Evolutionary conservation across 2,888 invertebrate species (phyloP), one percentile per base, ranked within the genome.

Genomic region (Ctenicera cuprea): DNA sequence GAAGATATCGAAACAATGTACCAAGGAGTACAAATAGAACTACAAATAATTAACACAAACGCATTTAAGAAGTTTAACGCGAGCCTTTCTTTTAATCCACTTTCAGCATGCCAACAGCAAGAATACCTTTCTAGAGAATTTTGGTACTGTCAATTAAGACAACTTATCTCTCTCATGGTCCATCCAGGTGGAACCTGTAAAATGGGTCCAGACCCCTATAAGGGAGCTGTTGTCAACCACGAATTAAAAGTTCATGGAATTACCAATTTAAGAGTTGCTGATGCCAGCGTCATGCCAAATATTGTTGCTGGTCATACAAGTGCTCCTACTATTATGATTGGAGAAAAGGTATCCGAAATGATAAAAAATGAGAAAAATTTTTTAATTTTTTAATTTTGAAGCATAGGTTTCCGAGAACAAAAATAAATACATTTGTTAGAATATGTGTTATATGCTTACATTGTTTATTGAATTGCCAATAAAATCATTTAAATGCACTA

Each of bases 1-100:
- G 85, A 90, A 1, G 94, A 95, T 80, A 85, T 91, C 1, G 88
- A 89, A 18, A 91, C 90, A 1, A 86, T 93, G n/a, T 88, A 92
- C 0, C 88, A 89, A n/a, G 90, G 91, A 0, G 89, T 93, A 5
- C 87, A 90, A 8, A 69, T 74, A 16, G 61, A 76, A 8, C n/a
- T 79, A 14, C 69, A 77, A 1, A 66, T 83, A 26, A 37, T 75
- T 0, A 70, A 83, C n/a, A 91, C 92, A 1, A 87, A 89, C 2
- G 89, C 92, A 0, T 91, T 94, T 84, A 89, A 90, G 81, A 87
- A 86, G 18, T 88, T 90, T 20, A 91, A 91, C 0, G 87, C 92
- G 0, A 87, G 84, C 14, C 79, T 92, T 3, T 84, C 90, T 61
- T 90, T 89, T 33, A 88, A 88, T 1, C 85, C 87, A 1, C 88